phyloP scores from a whole-genome alignment of 2,797 vertebrate genomes.

The Gallinago stenura region DNA sequence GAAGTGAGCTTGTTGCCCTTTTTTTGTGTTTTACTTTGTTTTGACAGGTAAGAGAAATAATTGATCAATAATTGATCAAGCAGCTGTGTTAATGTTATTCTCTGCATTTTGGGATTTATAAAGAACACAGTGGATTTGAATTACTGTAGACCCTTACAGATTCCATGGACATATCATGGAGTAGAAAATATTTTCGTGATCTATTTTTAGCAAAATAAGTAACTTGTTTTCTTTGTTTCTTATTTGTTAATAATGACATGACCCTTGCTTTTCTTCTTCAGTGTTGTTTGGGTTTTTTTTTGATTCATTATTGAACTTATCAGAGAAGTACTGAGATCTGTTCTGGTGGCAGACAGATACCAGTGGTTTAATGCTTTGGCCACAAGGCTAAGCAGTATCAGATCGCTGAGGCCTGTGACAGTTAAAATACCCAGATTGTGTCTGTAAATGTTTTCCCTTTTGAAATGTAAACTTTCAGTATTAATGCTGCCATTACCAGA shows the following conservation, averaged over 20 bases:
- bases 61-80: neutral
- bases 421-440: conserved; percentile 34
- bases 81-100: neutral
- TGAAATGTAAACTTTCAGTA: conserved; percentile 31
- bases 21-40: neutral
- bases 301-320: conserved; percentile 5
- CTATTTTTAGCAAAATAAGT: conserved; percentile 8
- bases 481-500: conserved; percentile 36
- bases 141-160: neutral
- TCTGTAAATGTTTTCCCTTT: conserved; percentile 32
- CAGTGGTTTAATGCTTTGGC: neutral
- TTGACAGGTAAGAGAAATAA: neutral
- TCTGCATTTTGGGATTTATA: neutral
- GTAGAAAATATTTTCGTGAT: neutral
- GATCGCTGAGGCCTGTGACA: neutral
- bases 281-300: neutral
- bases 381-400: neutral
- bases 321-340: neutral
- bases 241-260: neutral
- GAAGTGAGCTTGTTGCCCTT: neutral
- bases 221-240: neutral
- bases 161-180: neutral
- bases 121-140: neutral
- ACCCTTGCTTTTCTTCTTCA: neutral
- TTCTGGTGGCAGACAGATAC: neutral